These are phyloP conservation scores for Xenopus tropicalis DNA, from an alignment of 2,113 vertebrate genomes.

Conservation along the genomic window UCB_Xtro_10.0 CM004448.2:49390001-49390500, in stretches of 20 bases:
- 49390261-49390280: constrained; percentile 24
- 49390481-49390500: no score
- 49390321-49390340: constrained; percentile 23
- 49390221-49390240: constrained; percentile 3
- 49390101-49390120: background rate
- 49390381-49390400: constrained; percentile 28
- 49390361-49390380: constrained; percentile 10
- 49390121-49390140: background rate
- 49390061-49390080: no score
- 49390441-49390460: no score
- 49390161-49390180: constrained; percentile 5
- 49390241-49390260: constrained; percentile 6
- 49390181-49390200: background rate
- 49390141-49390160: constrained; percentile 10
- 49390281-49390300: constrained; percentile 21
- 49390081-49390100: background rate
- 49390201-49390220: constrained; percentile 7
- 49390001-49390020: no score
- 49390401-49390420: background rate
- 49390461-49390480: no score
- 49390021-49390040: no score
- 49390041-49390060: no score
- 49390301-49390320: constrained; percentile 27
- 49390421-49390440: constrained; percentile 3
- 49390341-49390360: constrained; percentile 5